Percentiles rank a stretch among this genome's conserved stretches.
phyloP scores from a whole-genome alignment of 2,888 invertebrate genomes.

The Malacosoma neustria region DNA sequence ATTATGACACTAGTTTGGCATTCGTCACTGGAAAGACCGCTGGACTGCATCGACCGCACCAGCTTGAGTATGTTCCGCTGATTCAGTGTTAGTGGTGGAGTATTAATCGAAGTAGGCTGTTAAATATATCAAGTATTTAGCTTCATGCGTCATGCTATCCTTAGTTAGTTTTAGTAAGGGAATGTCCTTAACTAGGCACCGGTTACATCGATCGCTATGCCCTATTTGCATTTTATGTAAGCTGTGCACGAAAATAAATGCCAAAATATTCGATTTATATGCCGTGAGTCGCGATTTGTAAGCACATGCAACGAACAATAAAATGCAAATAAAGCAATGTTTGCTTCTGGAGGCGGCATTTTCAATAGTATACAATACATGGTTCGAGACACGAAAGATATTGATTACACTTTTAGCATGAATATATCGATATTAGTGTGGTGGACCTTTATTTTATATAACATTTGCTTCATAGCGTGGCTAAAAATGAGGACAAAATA shows the following conservation, averaged over 20 bases:
- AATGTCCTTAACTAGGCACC: conserved; percentile 31
- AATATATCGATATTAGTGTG: too few relatives aligned
- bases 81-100: conserved; percentile 71
- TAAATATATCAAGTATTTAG: conserved; percentile 67
- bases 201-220: conserved; percentile 30
- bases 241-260: conserved; percentile 62
- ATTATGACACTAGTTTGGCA: conserved; percentile 67
- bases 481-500: too few relatives aligned
- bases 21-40: conserved; percentile 70
- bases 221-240: conserved; percentile 73
- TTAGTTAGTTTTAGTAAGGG: conserved; percentile 35
- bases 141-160: conserved; percentile 63
- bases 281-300: conserved; percentile 53
- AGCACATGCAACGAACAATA: conserved; percentile 72
- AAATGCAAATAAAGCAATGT: conserved; percentile 73
- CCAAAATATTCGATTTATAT: conserved; percentile 39
- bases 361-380: conserved; percentile 37
- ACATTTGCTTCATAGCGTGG: too few relatives aligned
- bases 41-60: conserved; percentile 74
- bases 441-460: too few relatives aligned
- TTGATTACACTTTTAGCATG: conserved; percentile 22
- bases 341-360: conserved; percentile 38
- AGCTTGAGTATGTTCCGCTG: conserved; percentile 75
- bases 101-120: conserved; percentile 70
- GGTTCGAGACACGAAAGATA: conserved; percentile 33